Percentiles rank a stretch among this genome's conserved stretches.
Conservation (phyloP, 2,888 invertebrate species). For the Labia minor region DNA sequence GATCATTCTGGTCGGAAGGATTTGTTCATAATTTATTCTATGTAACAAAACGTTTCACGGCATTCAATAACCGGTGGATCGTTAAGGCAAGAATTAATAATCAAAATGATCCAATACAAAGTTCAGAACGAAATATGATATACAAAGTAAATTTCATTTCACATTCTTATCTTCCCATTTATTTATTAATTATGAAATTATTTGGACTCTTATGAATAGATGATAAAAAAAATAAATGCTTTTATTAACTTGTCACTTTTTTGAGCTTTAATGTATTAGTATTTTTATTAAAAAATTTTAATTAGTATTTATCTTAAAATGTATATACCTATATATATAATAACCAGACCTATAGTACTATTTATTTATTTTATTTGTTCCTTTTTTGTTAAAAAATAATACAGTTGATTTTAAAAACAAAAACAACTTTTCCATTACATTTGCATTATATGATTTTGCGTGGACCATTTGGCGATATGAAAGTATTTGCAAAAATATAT, state of each 20-base stretch:
- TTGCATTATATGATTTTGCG: slow-evolving; percentile 74
- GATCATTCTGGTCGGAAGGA: slow-evolving; percentile 90
- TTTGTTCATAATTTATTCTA: slow-evolving; percentile 89
- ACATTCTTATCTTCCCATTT: no score
- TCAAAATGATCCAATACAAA: slow-evolving; percentile 84
- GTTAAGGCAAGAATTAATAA: slow-evolving; percentile 87
- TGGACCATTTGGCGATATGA: slow-evolving; percentile 84
- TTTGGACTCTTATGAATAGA: no score
- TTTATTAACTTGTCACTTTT: no score
- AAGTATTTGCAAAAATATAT: slow-evolving; percentile 67
- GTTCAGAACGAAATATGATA: slow-evolving; percentile 72
- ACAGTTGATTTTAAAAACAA: slow-evolving; percentile 73
- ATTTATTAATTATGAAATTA: no score
- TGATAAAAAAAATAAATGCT: no score
- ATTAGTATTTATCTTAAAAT: no score
- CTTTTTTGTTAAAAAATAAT: slow-evolving; percentile 24
- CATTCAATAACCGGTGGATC: slow-evolving; percentile 88
- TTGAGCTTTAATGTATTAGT: background rate
- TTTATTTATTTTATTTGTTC: no score
- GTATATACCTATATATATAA: background rate
- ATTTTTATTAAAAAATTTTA: background rate
- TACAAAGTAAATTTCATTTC: slow-evolving; percentile 72
- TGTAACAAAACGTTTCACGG: slow-evolving; percentile 83
- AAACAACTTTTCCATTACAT: slow-evolving; percentile 56
- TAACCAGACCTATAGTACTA: background rate